These are phyloP conservation scores for Gnathonemus longibarbis DNA, from an alignment of 2,113 vertebrate genomes.

Conservation along the genomic window DNA sequence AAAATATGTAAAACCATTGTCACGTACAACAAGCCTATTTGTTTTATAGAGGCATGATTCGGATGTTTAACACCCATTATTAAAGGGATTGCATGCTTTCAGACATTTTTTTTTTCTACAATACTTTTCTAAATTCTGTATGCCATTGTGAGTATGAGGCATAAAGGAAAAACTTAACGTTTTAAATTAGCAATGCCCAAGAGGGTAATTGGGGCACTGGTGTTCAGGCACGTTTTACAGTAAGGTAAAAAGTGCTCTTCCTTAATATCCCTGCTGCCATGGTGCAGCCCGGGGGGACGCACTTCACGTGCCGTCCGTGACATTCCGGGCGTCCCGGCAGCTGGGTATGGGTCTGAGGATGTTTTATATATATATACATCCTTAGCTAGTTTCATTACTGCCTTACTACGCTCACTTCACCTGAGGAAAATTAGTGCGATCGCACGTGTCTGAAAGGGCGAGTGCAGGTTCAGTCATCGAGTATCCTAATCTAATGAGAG, in stretches of 20 bases:
- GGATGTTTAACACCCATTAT: neutral
- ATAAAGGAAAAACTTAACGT: neutral
- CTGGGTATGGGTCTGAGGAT: neutral
- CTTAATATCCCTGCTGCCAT: neutral
- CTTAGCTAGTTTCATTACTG: neutral
- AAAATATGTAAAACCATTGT: neutral
- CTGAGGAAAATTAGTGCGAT: neutral
- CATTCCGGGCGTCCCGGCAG: neutral
- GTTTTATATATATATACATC: neutral
- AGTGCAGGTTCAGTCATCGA: neutral
- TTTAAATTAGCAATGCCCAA: neutral
- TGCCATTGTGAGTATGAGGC: neutral
- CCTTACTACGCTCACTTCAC: neutral
- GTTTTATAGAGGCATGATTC: neutral
- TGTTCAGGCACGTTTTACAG: neutral
- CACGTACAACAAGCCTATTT: neutral
- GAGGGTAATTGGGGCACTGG: neutral
- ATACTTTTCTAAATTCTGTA: neutral
- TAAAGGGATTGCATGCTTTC: neutral
- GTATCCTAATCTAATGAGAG: neutral
- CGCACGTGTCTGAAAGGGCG: neutral
- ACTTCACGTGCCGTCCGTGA: neutral
- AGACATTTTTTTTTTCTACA: neutral
- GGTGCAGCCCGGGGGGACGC: neutral
- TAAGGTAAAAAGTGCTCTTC: neutral